Evolutionary conservation across 2,113 vertebrate genomes (phyloP).

Genomic region (Notarius lentiginosus): DNA sequence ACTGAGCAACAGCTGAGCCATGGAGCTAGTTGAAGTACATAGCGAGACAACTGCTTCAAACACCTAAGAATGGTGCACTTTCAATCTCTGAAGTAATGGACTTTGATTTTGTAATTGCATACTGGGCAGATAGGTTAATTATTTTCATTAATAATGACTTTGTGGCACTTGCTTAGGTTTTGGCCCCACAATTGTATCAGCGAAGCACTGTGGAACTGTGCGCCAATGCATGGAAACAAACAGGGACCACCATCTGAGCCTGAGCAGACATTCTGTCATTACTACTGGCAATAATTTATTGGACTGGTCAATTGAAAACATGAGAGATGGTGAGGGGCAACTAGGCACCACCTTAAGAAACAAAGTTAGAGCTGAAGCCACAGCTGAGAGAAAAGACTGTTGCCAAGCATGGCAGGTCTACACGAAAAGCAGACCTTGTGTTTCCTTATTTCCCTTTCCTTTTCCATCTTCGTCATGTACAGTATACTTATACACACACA

Average conservation of each 20-base stretch:
- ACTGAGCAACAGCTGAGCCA: not conserved
- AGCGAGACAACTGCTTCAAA: not conserved
- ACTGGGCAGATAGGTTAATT: conserved; percentile 51
- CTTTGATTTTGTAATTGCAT: conserved; percentile 35
- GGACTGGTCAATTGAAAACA: conserved; percentile 70
- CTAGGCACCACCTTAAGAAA: conserved; percentile 72
- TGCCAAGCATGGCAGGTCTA: conserved; percentile 65
- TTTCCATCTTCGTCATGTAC: conserved; percentile 40
- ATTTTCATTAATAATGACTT: conserved; percentile 55
- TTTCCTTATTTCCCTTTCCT: conserved; percentile 38
- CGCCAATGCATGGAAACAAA: conserved; percentile 67
- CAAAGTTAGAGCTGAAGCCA: conserved; percentile 70
- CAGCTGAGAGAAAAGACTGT: conserved; percentile 58
- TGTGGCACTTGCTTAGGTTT: conserved; percentile 49
- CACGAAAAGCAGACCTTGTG: conserved; percentile 50
- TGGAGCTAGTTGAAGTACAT: not conserved
- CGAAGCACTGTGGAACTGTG: conserved; percentile 60
- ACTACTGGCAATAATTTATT: conserved; percentile 74
- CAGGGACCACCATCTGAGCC: conserved; percentile 59
- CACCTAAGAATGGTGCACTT: not conserved
- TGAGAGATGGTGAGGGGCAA: conserved; percentile 59
- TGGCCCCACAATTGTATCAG: conserved; percentile 51
- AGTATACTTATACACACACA: not conserved
- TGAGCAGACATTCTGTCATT: conserved; percentile 68
- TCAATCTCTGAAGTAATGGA: conserved; percentile 40